A percentile compares a stretch with the other conserved stretches of the same genome.
Conservation (phyloP, 2,888 invertebrate genomes). For the Ctenicera cuprea region DNA sequence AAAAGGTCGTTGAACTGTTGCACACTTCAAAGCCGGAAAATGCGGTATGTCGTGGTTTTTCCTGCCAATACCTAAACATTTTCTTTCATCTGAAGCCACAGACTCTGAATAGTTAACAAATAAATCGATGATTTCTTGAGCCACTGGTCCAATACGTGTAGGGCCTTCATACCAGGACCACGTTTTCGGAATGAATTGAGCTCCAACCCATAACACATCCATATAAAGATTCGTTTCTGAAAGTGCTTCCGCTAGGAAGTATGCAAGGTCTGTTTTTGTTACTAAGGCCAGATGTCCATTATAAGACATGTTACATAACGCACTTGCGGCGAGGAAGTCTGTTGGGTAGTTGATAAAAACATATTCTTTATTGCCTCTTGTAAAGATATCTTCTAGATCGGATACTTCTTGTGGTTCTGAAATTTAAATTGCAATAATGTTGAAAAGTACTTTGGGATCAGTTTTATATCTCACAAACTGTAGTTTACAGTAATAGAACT, state of each 20-base stretch:
- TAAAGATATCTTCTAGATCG: conserved; percentile 2
- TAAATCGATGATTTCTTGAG: neutral
- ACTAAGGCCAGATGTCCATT: conserved; percentile 68
- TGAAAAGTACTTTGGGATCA: too few relatives aligned
- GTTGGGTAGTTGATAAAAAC: neutral
- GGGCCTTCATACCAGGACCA: conserved; percentile 9
- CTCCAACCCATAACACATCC: conserved; percentile 63
- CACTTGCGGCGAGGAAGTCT: neutral
- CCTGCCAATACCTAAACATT: conserved; percentile 33
- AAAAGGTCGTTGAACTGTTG: neutral
- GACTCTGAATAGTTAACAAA: conserved; percentile 4
- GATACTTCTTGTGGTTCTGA: conserved; percentile 12
- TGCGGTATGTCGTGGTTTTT: conserved; percentile 17
- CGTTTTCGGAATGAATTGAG: neutral
- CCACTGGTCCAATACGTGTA: neutral
- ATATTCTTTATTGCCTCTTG: neutral
- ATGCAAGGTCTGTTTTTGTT: conserved; percentile 73
- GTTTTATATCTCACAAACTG: too few relatives aligned
- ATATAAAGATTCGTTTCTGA: conserved; percentile 72
- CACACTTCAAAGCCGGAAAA: conserved; percentile 28
- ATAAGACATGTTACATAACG: neutral
- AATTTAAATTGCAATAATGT: too few relatives aligned
- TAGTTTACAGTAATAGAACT: too few relatives aligned
- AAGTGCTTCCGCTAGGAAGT: conserved; percentile 73
- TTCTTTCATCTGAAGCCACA: neutral